Percentiles rank a stretch among this genome's conserved stretches.
These are phyloP conservation scores for Oryzias dopingdopingensis DNA, from an alignment of 2,797 vertebrate species.

Conservation along the genomic window DNA sequence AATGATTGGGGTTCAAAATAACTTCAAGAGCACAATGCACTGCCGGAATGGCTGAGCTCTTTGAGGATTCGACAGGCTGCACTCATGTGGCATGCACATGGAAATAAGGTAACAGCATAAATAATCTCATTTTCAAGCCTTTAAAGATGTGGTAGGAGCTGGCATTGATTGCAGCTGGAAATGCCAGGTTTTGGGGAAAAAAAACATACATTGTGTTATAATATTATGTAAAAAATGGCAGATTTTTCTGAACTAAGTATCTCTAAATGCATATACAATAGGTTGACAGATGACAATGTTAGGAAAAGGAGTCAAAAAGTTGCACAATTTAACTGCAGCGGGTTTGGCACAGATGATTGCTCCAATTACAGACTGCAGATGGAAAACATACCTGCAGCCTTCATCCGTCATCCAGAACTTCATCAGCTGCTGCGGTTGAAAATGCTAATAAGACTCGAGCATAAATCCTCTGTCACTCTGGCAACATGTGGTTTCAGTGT, in stretches of 20 bases:
- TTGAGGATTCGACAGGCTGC: conserved; percentile 25
- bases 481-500: conserved; percentile 8
- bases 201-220: too few species aligned
- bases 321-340: conserved; percentile 20
- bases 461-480: conserved; percentile 18
- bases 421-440: conserved; percentile 28
- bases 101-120: conserved; percentile 24
- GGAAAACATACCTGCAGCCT: conserved; percentile 24
- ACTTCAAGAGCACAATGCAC: conserved; percentile 14
- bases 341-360: conserved; percentile 11
- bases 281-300: background rate
- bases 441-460: conserved; percentile 31
- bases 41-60: background rate
- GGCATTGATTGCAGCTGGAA: too few species aligned
- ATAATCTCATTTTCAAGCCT: conserved; percentile 4
- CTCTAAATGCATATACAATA: background rate
- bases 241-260: background rate
- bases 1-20: conserved; percentile 26
- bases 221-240: too few species aligned
- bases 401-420: conserved; percentile 23
- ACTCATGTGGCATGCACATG: conserved; percentile 18
- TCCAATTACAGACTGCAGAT: conserved; percentile 37
- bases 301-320: background rate
- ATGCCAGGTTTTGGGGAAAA: too few species aligned
- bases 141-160: too few species aligned